phyloP scores from a whole-genome alignment of 2,888 invertebrate species.

The Harpagoxenus sublaevis region DNA sequence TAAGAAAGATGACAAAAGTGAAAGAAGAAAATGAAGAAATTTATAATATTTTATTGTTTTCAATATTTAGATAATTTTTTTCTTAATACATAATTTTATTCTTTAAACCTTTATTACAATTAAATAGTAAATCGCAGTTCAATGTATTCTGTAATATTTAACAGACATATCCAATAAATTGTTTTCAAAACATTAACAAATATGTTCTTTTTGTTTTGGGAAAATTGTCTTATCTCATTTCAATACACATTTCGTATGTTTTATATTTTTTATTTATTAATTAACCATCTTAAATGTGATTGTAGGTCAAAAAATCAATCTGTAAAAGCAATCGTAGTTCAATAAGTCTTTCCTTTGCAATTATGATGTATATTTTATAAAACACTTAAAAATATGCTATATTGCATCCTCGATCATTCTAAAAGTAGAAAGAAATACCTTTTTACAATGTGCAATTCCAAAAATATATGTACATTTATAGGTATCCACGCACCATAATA shows the following conservation, averaged over 20 bases:
- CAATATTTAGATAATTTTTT: slow-evolving; percentile 11
- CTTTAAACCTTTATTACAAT: not conserved
- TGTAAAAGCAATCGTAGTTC: not conserved
- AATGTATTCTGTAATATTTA: not conserved
- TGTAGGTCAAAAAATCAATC: not conserved
- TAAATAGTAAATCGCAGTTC: not conserved
- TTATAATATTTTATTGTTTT: slow-evolving; percentile 9
- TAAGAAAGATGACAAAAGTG: too few relatives aligned
- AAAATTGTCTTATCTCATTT: not conserved
- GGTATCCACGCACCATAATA: slow-evolving; percentile 4
- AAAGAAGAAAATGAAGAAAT: not conserved
- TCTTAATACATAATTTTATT: slow-evolving; percentile 16
- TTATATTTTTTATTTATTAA: not conserved
- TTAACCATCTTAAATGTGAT: not conserved
- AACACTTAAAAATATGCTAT: not conserved
- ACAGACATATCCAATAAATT: not conserved
- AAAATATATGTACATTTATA: slow-evolving; percentile 5
- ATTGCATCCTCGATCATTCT: not conserved
- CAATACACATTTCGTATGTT: not conserved
- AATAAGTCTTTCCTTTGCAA: not conserved
- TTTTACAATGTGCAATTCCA: not conserved
- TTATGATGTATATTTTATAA: slow-evolving; percentile 11
- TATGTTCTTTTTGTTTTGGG: not conserved
- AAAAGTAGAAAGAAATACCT: slow-evolving; percentile 11
- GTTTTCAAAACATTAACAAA: not conserved